Percentiles rank a stretch among this genome's conserved stretches.
Conservation (phyloP, 2,888 invertebrate species). For the Anodontia alba region DNA sequence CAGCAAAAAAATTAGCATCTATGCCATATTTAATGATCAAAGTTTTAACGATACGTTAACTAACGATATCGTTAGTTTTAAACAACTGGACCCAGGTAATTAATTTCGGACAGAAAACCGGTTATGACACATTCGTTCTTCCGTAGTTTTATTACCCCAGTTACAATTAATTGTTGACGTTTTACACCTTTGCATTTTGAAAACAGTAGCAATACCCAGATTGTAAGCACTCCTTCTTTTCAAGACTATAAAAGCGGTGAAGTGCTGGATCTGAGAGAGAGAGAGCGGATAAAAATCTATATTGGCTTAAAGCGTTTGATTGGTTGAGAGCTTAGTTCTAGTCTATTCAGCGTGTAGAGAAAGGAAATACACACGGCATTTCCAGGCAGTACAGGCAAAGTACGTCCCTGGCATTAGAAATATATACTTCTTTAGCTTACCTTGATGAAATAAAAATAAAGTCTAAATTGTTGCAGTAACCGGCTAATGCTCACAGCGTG, state of each 20-base stretch:
- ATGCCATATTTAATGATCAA: too few species aligned
- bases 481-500: too few species aligned
- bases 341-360: not conserved
- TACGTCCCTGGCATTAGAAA: not conserved
- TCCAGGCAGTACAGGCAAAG: not conserved
- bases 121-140: too few species aligned
- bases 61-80: too few species aligned
- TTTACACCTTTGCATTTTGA: not conserved
- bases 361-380: not conserved
- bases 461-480: not conserved
- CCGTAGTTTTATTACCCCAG: too few species aligned
- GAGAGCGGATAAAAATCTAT: constrained; percentile 1
- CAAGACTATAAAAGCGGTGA: not conserved
- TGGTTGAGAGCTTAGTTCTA: not conserved
- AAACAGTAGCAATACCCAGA: not conserved
- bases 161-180: too few species aligned
- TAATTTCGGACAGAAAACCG: too few species aligned
- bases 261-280: too few species aligned
- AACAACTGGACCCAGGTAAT: too few species aligned
- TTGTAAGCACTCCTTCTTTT: not conserved
- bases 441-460: not conserved
- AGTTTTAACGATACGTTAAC: too few species aligned
- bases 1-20: too few species aligned
- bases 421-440: not conserved
- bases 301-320: constrained; percentile 3